Evolutionary conservation across 1,140 invertebrate species (phyloP).

Genomic region (Drosophila ogumai): DNA sequence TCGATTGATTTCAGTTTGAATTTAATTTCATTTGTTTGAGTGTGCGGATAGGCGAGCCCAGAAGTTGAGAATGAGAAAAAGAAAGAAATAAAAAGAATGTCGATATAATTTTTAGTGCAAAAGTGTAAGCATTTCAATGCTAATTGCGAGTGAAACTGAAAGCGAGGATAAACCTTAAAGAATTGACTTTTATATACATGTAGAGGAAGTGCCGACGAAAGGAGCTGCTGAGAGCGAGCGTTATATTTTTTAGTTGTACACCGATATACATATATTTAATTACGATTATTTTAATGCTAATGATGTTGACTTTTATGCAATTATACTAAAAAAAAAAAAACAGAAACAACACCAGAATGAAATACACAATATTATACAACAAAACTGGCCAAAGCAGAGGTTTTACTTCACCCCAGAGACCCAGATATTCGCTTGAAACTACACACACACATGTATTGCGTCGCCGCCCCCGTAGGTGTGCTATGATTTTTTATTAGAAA

Average conservation of each 20-base stretch:
- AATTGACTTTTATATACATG: constrained; percentile 66
- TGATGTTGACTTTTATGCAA: constrained; percentile 79
- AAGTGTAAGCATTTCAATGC: constrained; percentile 39
- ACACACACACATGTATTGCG: not conserved
- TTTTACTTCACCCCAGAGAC: constrained; percentile 49
- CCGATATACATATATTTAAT: constrained; percentile 69
- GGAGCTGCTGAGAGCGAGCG: constrained; percentile 38
- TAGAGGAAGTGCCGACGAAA: constrained; percentile 27
- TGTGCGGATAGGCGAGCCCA: constrained; percentile 26
- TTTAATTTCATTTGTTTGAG: constrained; percentile 35
- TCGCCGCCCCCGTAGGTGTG: constrained; percentile 15
- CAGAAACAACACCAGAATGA: constrained; percentile 74
- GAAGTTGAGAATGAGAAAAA: constrained; percentile 22
- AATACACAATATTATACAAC: constrained; percentile 79
- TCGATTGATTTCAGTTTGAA: constrained; percentile 44
- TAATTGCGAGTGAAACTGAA: constrained; percentile 63
- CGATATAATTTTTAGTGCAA: constrained; percentile 81
- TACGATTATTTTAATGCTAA: constrained; percentile 68
- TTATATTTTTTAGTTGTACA: constrained; percentile 68
- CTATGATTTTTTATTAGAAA: constrained; percentile 22
- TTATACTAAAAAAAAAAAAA: constrained; percentile 73
- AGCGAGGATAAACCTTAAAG: constrained; percentile 52
- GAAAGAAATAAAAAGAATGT: constrained; percentile 62
- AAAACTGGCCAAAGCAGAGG: constrained; percentile 57
- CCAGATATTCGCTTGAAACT: constrained; percentile 2